Percentiles rank a stretch among this genome's conserved stretches.
phyloP scores from a whole-genome alignment of 2,797 vertebrate genomes.

The Premnoplex brunnescens region DNA sequence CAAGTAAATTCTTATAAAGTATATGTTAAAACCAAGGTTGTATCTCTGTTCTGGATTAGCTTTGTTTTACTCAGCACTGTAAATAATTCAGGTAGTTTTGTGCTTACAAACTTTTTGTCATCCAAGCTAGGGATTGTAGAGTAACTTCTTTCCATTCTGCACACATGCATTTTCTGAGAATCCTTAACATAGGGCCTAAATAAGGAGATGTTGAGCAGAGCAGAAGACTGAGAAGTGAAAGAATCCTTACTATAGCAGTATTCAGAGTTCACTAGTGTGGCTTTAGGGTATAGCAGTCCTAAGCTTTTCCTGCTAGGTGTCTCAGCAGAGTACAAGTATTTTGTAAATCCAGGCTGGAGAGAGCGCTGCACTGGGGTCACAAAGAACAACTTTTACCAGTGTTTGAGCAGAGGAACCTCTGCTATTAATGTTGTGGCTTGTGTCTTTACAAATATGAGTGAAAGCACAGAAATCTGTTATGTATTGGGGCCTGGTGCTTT shows the following conservation, averaged over 20 bases:
- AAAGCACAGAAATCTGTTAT: neutral
- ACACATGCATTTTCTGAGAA: fast-evolving
- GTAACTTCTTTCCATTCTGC: neutral
- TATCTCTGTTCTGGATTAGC: neutral
- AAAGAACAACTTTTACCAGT: neutral
- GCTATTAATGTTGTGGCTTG: neutral
- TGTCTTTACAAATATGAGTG: neutral
- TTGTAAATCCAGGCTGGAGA: neutral
- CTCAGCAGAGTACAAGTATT: neutral
- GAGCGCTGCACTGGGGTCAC: neutral
- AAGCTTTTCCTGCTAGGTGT: neutral
- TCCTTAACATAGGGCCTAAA: neutral
- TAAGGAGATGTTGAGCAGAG: neutral
- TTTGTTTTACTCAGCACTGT: neutral
- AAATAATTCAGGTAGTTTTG: neutral
- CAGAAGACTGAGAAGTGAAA: neutral
- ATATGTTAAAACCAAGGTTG: neutral
- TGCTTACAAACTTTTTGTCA: neutral
- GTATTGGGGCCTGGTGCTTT: neutral
- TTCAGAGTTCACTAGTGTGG: neutral
- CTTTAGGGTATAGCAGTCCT: neutral
- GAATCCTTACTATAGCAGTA: neutral
- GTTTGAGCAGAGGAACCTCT: neutral
- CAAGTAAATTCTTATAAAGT: neutral
- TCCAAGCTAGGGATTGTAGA: neutral